Base-by-base conservation (phyloP, 2,797 vertebrate species). In the Diplodus puntazzo region DNA sequence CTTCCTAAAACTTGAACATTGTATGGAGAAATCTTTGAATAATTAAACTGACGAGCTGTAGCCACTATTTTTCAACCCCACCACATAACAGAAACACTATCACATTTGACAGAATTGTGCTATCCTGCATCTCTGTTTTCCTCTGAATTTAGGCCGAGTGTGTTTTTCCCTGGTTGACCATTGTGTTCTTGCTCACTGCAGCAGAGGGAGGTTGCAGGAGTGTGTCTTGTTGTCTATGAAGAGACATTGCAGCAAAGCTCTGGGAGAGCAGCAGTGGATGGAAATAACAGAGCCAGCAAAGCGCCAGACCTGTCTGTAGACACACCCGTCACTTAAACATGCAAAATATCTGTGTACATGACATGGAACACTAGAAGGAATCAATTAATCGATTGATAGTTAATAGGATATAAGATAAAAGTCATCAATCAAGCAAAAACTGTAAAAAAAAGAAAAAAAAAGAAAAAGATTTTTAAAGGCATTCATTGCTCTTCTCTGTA, bases 151-250 rank as follows among this genome's bases (percentile, higher is more conserved):
- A 71, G 64, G 54, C 65, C 61, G 43, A 79, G 61, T 63, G 67
- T 71, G 45, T 84, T 73, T 73, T 64, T 77, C 68, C 69, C 67
- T 69, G 45, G 45, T 73, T 86, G 87, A 64, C 50, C 59, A 42
- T 57, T 81, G 83, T 83, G 79, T 83, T 66, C 81, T 68, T 63
- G 84, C 69, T 79, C 73, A 70, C 84, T 90, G 86, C 87, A 88
- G 74, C 61, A 62, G 64, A 66, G 43, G 48, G 72, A 71, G 46
- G 20, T 16, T 69, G 75, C 60, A 61, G 57, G 27, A 79, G 74
- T 66, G 81, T 30, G 27, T 77, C 53, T 50, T 72, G 64, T 72
- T 82, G 64, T 85, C 80, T 77, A 30, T 79, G 55, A 72, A 30
- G 65, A 87, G 76, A 84, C 82, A 81, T 70, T 88, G 86, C 85